Base-by-base conservation (phyloP, 2,797 vertebrate species). In the Anabas testudineus region DNA sequence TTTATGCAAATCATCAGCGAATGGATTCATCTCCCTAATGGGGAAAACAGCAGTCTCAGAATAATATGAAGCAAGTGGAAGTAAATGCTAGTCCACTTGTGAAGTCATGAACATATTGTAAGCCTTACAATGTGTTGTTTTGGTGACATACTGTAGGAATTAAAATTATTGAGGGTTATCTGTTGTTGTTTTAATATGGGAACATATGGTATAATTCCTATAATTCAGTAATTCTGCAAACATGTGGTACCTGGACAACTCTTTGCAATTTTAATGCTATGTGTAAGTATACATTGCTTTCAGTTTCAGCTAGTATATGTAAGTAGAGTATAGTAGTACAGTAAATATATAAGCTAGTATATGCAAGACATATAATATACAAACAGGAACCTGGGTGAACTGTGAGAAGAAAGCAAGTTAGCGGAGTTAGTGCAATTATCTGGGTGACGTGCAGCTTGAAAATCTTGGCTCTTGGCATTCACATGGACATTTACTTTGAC, bases 1-100 rank as follows among this genome's bases (percentile, higher is more conserved):
- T 93, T 92, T 91, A 93, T 93, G 91, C 86, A 91, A 92, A 93
- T 93, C 69, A 78, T 47, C 81, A 19, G 86, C 61, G 37, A 81
- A 87, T 75, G 78, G 80, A 89, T 91, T 91, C 82, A 85, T 88
- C 87, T 87, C 84, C 49, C 84, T 89, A 90, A 91, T 88, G 85
- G 83, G 72, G 78, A 67, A 85, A 90, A 86, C 87, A 87, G 83
- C 87, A 69, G 87, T 71, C 82, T 74, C 54, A n/a, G 81, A 86
- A 87, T 84, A 78, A 87, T 71, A 67, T 71, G 71, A 54, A 61
- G 82, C 87, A 63, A 46, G 80, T 69, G 77, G 78, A 83, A 83
- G 88, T 83, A 85, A 86, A 85, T 70, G 87, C 76, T 77, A 64
- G 87, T 84, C 76, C 81, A 86, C 78, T 87, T 74, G 85, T 73